Evolutionary conservation across 2,888 invertebrate species (phyloP).

Genomic region (Athalia rosae): DNA sequence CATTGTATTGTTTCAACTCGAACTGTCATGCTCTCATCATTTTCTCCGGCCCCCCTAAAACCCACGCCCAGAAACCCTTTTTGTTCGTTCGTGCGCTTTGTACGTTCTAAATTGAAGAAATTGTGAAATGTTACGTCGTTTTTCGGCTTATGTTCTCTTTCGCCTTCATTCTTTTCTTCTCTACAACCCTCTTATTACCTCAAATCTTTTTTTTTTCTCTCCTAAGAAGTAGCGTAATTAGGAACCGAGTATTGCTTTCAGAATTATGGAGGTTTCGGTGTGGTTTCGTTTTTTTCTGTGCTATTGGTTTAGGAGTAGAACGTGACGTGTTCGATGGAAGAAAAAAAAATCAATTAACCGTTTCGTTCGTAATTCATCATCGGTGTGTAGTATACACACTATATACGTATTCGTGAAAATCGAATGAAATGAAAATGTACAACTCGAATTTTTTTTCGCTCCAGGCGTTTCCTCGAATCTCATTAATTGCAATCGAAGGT

Average conservation of each 20-base stretch:
- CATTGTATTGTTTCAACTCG: slow-evolving; percentile 7
- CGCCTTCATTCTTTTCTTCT: background rate
- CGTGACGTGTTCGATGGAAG: too few species aligned
- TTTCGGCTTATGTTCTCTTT: background rate
- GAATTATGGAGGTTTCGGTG: too few species aligned
- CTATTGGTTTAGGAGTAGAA: too few species aligned
- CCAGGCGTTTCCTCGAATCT: slow-evolving; percentile 9
- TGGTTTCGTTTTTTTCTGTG: too few species aligned
- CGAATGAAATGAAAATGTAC: background rate
- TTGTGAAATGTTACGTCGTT: slow-evolving; percentile 18
- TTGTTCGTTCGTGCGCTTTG: slow-evolving; percentile 2
- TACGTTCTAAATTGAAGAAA: slow-evolving; percentile 23
- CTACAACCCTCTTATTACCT: background rate
- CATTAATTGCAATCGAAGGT: slow-evolving; percentile 25
- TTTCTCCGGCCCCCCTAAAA: background rate
- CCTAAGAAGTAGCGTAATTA: too few species aligned
- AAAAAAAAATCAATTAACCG: too few species aligned
- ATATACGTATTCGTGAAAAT: background rate
- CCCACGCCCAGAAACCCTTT: background rate
- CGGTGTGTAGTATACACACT: background rate
- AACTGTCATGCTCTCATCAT: background rate
- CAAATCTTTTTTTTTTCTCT: background rate
- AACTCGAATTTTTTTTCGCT: background rate
- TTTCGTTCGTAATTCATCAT: too few species aligned
- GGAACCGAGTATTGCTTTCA: too few species aligned